Percentiles rank a stretch among this genome's conserved stretches.
These are phyloP conservation scores for Caranx ignobilis DNA, from an alignment of 2,113 vertebrate species.

Conservation along the genomic window DNA sequence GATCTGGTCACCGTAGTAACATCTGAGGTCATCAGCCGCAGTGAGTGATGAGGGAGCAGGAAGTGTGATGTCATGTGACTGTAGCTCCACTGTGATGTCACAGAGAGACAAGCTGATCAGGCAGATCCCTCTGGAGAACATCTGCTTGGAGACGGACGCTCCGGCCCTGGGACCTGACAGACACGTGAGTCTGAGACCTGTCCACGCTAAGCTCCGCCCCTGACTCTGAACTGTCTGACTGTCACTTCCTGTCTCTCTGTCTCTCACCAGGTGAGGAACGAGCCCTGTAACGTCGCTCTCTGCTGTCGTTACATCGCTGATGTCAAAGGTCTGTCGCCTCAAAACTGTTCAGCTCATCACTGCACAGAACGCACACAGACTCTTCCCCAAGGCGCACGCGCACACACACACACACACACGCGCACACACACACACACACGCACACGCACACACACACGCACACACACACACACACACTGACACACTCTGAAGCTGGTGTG, in stretches of 20 bases:
- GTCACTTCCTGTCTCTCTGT: background rate
- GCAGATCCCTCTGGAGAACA: constrained; percentile 78
- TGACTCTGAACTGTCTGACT: no score
- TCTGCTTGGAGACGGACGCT: constrained; percentile 79
- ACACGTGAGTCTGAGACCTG: constrained; percentile 46
- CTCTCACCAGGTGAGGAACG: constrained; percentile 69
- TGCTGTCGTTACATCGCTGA: constrained; percentile 64
- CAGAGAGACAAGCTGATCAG: constrained; percentile 74
- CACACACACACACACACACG: background rate
- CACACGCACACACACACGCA: background rate
- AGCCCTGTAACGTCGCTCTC: constrained; percentile 62
- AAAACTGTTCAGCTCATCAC: constrained; percentile 67
- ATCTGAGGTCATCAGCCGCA: no score
- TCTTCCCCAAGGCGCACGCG: constrained; percentile 67
- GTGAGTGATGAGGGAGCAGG: no score
- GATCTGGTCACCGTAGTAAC: no score
- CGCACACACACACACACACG: no score
- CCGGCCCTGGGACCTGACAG: constrained; percentile 73
- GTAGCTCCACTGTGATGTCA: rapidly evolving
- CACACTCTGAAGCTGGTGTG: no score
- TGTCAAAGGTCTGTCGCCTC: constrained; percentile 66
- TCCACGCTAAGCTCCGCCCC: no score
- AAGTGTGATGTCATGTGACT: no score
- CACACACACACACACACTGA: background rate
- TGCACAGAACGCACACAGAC: constrained; percentile 67